Percentiles rank a stretch among this genome's conserved stretches.
Conservation (phyloP, 1,140 invertebrate species). For the Apolygus lucorum region DNA sequence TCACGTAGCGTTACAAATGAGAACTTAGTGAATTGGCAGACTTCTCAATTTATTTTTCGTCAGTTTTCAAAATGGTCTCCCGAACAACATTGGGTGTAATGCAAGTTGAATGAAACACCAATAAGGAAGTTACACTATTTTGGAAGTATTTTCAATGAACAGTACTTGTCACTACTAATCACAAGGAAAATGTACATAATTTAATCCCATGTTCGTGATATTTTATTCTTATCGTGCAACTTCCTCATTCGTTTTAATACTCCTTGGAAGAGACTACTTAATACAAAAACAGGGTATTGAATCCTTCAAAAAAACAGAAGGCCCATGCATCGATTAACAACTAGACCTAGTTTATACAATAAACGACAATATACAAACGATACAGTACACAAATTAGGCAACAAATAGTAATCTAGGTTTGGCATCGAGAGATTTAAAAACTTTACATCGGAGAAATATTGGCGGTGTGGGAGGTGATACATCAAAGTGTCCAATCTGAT, state of each 20-base stretch:
- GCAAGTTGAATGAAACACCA: background rate
- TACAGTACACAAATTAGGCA: background rate
- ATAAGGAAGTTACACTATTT: background rate
- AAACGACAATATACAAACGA: background rate
- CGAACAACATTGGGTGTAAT: background rate
- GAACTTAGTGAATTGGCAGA: background rate
- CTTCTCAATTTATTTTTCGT: background rate
- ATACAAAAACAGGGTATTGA: too few relatives aligned
- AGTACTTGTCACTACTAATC: background rate
- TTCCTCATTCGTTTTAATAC: background rate
- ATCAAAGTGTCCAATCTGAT: background rate
- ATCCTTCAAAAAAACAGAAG: too few relatives aligned
- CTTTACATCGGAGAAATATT: background rate
- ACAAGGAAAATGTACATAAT: too few relatives aligned
- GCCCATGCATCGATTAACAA: too few relatives aligned
- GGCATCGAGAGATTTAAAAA: background rate
- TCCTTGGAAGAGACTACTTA: too few relatives aligned
- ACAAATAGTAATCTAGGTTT: background rate
- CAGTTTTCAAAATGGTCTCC: background rate
- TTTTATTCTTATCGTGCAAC: background rate
- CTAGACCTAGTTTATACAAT: background rate
- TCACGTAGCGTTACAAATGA: conserved; percentile 1
- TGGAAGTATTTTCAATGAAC: background rate
- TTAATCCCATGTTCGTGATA: background rate
- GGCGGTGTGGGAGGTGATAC: background rate